Conservation (phyloP, 2,888 invertebrate species). For the Ecliptopera silaceata region DNA sequence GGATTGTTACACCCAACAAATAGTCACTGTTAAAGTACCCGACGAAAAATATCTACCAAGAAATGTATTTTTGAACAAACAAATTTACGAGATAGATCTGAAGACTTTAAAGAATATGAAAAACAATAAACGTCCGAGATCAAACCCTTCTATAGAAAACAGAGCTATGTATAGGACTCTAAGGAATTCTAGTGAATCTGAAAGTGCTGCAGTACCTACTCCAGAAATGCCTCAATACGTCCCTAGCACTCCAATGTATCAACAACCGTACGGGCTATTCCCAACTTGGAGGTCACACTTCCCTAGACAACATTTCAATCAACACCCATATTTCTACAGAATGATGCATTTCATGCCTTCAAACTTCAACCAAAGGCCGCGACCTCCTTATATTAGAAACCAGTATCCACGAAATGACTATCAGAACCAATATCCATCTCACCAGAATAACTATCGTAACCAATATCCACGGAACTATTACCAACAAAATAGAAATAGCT, state of each 20-base stretch:
- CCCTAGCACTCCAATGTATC: constrained; percentile 4
- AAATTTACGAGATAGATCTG: constrained; percentile 58
- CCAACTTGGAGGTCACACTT: not conserved
- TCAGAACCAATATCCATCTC: not conserved
- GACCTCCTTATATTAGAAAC: not conserved
- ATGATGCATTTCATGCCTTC: constrained; percentile 7
- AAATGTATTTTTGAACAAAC: constrained; percentile 58
- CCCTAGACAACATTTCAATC: constrained; percentile 16
- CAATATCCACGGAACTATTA: not conserved
- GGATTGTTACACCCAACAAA: constrained; percentile 50
- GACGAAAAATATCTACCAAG: constrained; percentile 56
- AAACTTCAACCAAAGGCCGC: not conserved
- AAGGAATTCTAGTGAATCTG: constrained; percentile 12
- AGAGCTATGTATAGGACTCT: constrained; percentile 4
- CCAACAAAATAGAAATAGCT: not conserved
- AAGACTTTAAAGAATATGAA: constrained; percentile 31
- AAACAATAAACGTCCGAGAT: not conserved
- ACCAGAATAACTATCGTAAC: not conserved
- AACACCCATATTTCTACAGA: constrained; percentile 15
- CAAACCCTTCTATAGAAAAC: not conserved
- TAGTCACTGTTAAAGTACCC: constrained; percentile 57
- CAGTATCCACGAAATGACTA: not conserved
- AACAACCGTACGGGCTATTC: constrained; percentile 3
- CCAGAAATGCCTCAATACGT: constrained; percentile 3
- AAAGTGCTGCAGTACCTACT: constrained; percentile 5